These are phyloP conservation scores for Pimephales promelas DNA, from an alignment of 2,113 vertebrate genomes.

Conservation along the genomic window DNA sequence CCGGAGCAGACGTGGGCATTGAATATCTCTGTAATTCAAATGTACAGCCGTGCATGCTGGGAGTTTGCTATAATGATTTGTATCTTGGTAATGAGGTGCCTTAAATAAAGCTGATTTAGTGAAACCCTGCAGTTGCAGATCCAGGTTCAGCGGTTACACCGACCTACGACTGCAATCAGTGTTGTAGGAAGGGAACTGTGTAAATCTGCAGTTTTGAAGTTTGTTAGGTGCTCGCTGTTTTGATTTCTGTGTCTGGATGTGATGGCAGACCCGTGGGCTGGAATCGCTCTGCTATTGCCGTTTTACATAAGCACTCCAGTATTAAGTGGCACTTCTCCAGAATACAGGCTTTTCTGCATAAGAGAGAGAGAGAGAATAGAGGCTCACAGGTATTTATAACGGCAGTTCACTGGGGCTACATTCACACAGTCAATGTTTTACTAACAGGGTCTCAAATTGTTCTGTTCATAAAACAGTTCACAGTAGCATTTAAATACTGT, in stretches of 20 bases:
- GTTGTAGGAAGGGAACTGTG: not conserved
- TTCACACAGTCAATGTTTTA: slow-evolving; percentile 27
- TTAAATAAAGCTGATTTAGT: slow-evolving; percentile 10
- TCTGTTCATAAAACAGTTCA: slow-evolving; percentile 3
- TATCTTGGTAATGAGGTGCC: slow-evolving; percentile 20
- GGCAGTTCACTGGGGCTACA: not conserved
- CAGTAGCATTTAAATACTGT: not conserved
- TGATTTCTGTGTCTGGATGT: slow-evolving; percentile 40
- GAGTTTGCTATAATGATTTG: slow-evolving; percentile 34
- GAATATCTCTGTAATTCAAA: slow-evolving; percentile 37
- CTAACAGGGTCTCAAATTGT: slow-evolving; percentile 22
- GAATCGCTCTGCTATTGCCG: slow-evolving; percentile 55
- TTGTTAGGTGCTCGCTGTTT: slow-evolving; percentile 4
- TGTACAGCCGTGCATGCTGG: slow-evolving; percentile 16
- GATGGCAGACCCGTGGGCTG: slow-evolving; percentile 57
- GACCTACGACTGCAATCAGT: slow-evolving; percentile 26
- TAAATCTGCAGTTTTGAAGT: slow-evolving; percentile 4
- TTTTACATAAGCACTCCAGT: slow-evolving; percentile 66
- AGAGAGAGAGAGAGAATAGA: slow-evolving; percentile 21
- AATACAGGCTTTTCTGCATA: slow-evolving; percentile 63
- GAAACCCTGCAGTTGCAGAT: not conserved
- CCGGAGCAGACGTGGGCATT: not conserved
- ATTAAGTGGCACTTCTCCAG: slow-evolving; percentile 76
- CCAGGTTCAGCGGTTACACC: not conserved
- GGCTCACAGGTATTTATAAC: slow-evolving; percentile 14